phyloP scores from a whole-genome alignment of 2,888 invertebrate species.

The Stenoptilia bipunctidactyla region DNA sequence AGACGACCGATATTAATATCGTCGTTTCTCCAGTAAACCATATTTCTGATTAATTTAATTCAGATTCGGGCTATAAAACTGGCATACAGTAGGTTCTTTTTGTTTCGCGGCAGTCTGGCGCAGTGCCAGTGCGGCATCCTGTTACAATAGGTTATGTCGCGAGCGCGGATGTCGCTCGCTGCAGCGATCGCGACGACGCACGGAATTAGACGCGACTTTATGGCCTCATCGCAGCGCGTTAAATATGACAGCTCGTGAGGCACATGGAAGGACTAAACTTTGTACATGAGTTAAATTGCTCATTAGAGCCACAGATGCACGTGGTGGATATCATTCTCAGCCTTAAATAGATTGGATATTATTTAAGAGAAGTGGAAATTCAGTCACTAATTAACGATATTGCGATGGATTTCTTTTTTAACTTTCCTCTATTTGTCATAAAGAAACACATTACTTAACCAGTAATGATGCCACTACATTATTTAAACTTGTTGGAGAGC shows the following conservation, averaged over 20 bases:
- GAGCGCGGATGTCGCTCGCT: not conserved
- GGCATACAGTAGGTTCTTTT: not conserved
- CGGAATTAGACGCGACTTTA: not conserved
- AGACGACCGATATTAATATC: not conserved
- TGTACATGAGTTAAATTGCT: no score
- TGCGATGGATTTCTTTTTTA: no score
- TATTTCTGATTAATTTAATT: not conserved
- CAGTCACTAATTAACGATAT: no score
- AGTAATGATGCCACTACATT: no score
- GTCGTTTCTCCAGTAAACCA: not conserved
- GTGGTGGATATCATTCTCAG: no score
- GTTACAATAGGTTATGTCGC: not conserved
- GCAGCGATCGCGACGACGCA: not conserved
- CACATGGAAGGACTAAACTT: not conserved
- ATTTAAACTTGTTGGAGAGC: no score
- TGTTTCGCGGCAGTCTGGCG: not conserved
- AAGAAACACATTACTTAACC: no score
- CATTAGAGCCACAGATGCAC: no score
- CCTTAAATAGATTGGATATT: no score
- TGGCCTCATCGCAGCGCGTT: not conserved
- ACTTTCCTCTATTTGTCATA: no score
- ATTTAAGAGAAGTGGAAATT: no score
- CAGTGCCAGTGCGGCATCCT: not conserved
- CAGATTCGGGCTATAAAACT: not conserved
- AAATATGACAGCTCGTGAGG: not conserved